A percentile compares a stretch with the other conserved stretches of the same genome.
Conservation (phyloP, 92 coral and sea anemone genomes). For the Bergia puertoricense region DNA sequence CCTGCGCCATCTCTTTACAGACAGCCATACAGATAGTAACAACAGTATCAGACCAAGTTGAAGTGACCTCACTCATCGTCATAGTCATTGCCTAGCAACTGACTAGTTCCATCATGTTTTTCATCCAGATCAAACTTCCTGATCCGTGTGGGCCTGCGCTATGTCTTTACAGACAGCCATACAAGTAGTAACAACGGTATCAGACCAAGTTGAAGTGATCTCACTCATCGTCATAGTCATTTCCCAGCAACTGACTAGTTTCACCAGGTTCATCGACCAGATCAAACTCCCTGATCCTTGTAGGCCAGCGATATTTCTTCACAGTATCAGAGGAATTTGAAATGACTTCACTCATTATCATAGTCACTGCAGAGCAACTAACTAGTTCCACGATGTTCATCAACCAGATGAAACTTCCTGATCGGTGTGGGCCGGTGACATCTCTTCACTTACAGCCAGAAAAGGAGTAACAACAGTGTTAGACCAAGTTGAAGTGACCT, state of each 20-base stretch:
- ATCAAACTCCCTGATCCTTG: neutral
- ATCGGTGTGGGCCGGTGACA: constrained; percentile 39
- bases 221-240: neutral
- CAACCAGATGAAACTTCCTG: constrained; percentile 24
- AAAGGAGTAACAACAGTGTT: constrained; percentile 5
- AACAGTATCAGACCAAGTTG: neutral
- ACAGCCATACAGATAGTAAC: constrained; percentile 28
- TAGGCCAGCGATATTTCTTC: too few relatives aligned
- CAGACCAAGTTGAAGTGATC: neutral
- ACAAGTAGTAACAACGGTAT: constrained; percentile 40
- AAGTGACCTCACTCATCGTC: constrained; percentile 9
- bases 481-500: neutral
- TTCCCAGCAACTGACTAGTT: neutral
- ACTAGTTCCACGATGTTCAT: constrained; percentile 27
- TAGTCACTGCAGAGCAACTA: constrained; percentile 7
- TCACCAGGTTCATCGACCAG: neutral
- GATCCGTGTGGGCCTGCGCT: constrained; percentile 22
- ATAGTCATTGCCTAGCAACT: constrained; percentile 2
- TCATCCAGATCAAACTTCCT: constrained; percentile 20
- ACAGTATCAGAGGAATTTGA: too few relatives aligned
- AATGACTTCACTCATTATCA: constrained; percentile 1
- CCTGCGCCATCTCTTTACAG: constrained; percentile 43
- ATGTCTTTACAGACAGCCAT: constrained; percentile 64
- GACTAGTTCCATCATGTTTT: constrained; percentile 18
- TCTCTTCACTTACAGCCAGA: constrained; percentile 65